Base-by-base conservation (phyloP, 2,888 invertebrate genomes). In the Rhamnusium bicolor region DNA sequence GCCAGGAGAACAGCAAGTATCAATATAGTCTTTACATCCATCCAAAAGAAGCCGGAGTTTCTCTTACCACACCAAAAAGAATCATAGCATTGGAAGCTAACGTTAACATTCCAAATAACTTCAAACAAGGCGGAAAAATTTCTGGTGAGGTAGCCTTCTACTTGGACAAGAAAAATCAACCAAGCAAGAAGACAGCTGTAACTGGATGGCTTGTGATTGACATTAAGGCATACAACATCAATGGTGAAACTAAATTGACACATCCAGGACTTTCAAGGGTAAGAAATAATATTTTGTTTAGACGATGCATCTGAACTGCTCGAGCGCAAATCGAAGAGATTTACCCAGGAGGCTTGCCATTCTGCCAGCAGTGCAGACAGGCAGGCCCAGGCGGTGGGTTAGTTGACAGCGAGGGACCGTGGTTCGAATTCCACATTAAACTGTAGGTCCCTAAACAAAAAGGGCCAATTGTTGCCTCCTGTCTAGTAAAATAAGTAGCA, bases 1-100 rank as follows among this genome's bases (percentile, higher is more conserved):
- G 90, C 0, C 91, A 92, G 76, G 92, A 92, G 29, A 92, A 93
- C 78, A 90, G 91, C 76, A 94, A 94, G 79, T 95, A 94, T 86
- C 92, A 93, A 78, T 90, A 94, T 68, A 91, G 92, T 69, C 86
- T 92, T 0, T 94, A 93, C 86, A 85, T 92, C 69, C 91, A 93
- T 63, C 92, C 93, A 0, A 91, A 90, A 10, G 89, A 90, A 79
- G 91, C 92, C 81, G 92, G 93, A 90, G 85, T 92, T 1, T 90
- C 92, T 49, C 81, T 95, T 0, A 91, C 91, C 0, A 89, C 95
- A 2, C 95, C 95, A 0, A 91, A 91, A 63, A 91, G 95, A 24
- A 90, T 93, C 56, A 85, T 95, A 16, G 90, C 93, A 0, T 82
- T 93, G 1, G 93, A 95, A 83, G 89, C 91, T 0, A 84, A 83